Percentiles rank a stretch among this genome's conserved stretches.
Evolutionary conservation across 1,140 invertebrate genomes (phyloP).

Genomic region (Mercenaria mercenaria): DNA sequence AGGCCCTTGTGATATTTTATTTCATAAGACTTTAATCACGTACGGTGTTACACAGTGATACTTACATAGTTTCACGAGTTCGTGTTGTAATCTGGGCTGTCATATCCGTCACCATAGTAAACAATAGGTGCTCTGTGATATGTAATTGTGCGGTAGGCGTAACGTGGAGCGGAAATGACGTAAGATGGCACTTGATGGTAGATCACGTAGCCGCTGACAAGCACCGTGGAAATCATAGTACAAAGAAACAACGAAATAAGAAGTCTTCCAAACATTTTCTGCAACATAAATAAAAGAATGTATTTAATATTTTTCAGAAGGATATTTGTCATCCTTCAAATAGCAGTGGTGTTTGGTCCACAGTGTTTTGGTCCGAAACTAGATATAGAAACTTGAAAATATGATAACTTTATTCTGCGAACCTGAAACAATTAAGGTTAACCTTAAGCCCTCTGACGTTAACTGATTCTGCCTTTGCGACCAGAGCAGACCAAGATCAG

Average conservation of each 20-base stretch:
- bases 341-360: no score
- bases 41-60: no score
- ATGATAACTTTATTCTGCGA: no score
- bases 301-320: not conserved
- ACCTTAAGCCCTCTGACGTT: no score
- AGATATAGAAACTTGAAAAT: no score
- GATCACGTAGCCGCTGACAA: not conserved
- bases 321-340: no score
- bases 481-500: no score
- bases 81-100: not conserved
- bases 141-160: not conserved
- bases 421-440: no score
- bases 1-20: no score
- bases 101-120: not conserved
- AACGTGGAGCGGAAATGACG: not conserved
- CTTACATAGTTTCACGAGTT: not conserved
- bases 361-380: not conserved
- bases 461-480: no score
- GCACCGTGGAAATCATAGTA: not conserved
- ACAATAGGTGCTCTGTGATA: not conserved
- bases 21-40: no score
- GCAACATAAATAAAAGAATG: not conserved
- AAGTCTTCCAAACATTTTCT: not conserved
- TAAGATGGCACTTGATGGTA: conserved; percentile 4
- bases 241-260: not conserved